Conservation (phyloP, 2,888 invertebrate genomes). For the Ectropis crepuscularia region DNA sequence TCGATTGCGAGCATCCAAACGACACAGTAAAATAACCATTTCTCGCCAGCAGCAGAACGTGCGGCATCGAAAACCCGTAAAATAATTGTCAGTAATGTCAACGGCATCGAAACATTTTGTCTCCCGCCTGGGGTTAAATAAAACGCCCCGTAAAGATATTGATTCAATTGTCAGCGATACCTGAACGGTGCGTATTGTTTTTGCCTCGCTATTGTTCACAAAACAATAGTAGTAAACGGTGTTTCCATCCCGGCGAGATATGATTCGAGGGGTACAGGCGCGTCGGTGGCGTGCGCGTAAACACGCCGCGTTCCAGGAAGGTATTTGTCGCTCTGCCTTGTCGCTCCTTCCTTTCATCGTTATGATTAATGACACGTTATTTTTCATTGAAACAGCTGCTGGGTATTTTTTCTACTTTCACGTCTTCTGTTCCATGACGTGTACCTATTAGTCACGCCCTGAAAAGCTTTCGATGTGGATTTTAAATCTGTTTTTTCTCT, state of each 20-base stretch:
- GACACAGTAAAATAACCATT: slow-evolving; percentile 12
- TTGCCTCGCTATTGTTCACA: slow-evolving; percentile 53
- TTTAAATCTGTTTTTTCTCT: slow-evolving; percentile 62
- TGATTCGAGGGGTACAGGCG: slow-evolving; percentile 45
- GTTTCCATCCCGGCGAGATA: slow-evolving; percentile 55
- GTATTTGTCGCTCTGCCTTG: slow-evolving; percentile 75
- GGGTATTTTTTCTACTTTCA: slow-evolving; percentile 77
- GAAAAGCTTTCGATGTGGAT: slow-evolving; percentile 69
- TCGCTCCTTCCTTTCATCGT: slow-evolving; percentile 75
- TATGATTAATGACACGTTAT: slow-evolving; percentile 81
- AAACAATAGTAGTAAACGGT: slow-evolving; percentile 59
- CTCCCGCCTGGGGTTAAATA: slow-evolving; percentile 31
- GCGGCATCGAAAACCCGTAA: slow-evolving; percentile 6
- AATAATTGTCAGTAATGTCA: slow-evolving; percentile 31
- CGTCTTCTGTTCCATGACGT: slow-evolving; percentile 75
- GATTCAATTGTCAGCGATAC: slow-evolving; percentile 54
- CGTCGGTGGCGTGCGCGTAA: slow-evolving; percentile 59
- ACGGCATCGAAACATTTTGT: slow-evolving; percentile 20
- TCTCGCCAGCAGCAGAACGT: slow-evolving; percentile 1
- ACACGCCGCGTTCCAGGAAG: slow-evolving; percentile 65
- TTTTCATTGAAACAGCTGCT: slow-evolving; percentile 81
- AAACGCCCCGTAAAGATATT: slow-evolving; percentile 45
- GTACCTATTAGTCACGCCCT: slow-evolving; percentile 76
- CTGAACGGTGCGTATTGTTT: slow-evolving; percentile 55
- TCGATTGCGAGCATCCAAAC: not conserved